Conservation (phyloP, 2,888 invertebrate genomes). For the Aphidius colemani region DNA sequence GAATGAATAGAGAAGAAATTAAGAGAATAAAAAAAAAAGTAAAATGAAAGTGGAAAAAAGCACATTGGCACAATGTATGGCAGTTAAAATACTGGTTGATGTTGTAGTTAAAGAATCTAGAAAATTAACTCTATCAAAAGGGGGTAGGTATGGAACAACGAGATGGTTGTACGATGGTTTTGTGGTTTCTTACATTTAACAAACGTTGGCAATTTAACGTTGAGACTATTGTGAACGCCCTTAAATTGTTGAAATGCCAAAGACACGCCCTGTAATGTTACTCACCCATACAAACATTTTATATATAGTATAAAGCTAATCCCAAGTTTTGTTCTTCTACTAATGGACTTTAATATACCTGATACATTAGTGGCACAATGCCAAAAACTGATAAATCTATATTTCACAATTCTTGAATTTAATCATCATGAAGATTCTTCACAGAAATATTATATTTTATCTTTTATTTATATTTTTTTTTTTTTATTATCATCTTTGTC, state of each 20-base stretch:
- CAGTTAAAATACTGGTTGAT: conserved; percentile 14
- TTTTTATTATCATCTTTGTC: too few species aligned
- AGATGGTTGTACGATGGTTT: conserved; percentile 17
- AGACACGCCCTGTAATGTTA: conserved; percentile 22
- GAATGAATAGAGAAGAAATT: too few species aligned
- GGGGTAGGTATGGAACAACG: conserved; percentile 36
- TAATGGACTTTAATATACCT: neutral
- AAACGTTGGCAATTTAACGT: conserved; percentile 53
- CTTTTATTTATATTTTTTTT: too few species aligned
- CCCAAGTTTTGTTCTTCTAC: neutral
- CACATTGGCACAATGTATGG: conserved; percentile 19
- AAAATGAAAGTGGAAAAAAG: conserved; percentile 19
- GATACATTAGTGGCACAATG: neutral
- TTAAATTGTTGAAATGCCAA: conserved; percentile 45
- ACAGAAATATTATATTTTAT: too few species aligned
- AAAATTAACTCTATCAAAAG: conserved; percentile 38
- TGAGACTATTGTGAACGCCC: conserved; percentile 46
- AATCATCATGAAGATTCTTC: too few species aligned
- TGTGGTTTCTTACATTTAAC: conserved; percentile 42
- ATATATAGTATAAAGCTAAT: neutral
- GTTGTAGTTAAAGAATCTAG: conserved; percentile 13
- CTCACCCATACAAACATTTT: neutral
- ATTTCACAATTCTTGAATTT: too few species aligned
- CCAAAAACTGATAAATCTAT: neutral
- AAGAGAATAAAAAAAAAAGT: neutral